Base-by-base conservation (phyloP, 2,888 invertebrate genomes). In the Gnatocerus cornutus region DNA sequence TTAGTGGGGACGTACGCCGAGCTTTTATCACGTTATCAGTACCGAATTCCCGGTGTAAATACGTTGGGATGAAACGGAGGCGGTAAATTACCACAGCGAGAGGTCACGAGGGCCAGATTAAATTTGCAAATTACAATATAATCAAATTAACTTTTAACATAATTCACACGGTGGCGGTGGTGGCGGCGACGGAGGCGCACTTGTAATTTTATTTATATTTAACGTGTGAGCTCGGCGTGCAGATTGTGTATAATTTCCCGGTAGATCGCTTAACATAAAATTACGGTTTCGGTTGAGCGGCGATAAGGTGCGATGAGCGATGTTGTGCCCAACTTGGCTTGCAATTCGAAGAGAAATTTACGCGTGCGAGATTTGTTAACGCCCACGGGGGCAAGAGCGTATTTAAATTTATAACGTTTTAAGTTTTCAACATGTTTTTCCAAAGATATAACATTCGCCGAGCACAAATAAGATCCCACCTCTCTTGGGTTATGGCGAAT, bases 121-220 rank as follows among this genome's bases (percentile, higher is more conserved):
- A 81, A 81, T 80, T 81, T 79, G 77, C 79, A 81, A 82, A 82
- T 82, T 82, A 82, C 81, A 82, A 80, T 80, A 80, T 82, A 82
- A 82, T 82, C 81, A 80, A 82, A 82, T 82, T 81, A 82, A 81
- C 81, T 81, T 81, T 81, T 75, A 78, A 71, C 78, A 73, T 73
- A 76, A 76, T 74, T 75, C 72, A 69, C 70, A 65, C 46, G 46
- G 27, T n/a, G 46, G 46, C 9, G 46, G 46, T 16, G 46, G 27
- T n/a, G 46, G 46, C 9, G 46, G 46, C 65, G 63, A 52, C 63
- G 67, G 45, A 52, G 55, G 59, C 68, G 71, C 68, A 64, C 55
- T 66, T 64, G 77, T 76, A 77, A 77, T 76, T 79, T 78, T 78
- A 77, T 78, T 78, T 78, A 77, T 77, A 76, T 72, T 77, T 77